Evolutionary conservation across 53 echinoderm and acorn worm species (phyloP).

Genomic region (Astropecten irregularis): DNA sequence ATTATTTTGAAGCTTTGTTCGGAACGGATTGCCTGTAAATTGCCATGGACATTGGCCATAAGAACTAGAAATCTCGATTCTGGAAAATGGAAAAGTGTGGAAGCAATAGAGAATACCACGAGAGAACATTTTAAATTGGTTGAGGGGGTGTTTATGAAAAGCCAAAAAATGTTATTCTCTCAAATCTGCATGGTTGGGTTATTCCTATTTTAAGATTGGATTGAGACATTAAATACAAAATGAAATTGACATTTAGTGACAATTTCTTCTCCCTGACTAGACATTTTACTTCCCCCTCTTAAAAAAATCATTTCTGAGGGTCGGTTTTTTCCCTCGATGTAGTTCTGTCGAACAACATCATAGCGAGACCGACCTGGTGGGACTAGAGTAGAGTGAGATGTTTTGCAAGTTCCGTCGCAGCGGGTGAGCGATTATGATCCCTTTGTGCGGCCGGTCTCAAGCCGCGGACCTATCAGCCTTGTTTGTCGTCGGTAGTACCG

Average conservation of each 20-base stretch:
- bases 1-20: no score
- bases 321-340: neutral
- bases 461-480: neutral
- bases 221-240: neutral
- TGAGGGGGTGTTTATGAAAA: no score
- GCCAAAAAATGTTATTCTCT: no score
- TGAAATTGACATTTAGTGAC: neutral
- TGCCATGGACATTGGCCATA: no score
- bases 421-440: constrained; percentile 4
- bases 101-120: no score
- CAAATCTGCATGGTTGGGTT: neutral
- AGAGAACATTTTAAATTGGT: no score
- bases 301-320: neutral
- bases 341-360: neutral
- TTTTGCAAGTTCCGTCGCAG: constrained; percentile 12
- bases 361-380: neutral
- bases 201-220: neutral
- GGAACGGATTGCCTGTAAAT: no score
- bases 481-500: no score
- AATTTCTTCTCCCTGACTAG: neutral
- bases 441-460: constrained; percentile 12
- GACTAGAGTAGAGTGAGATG: neutral
- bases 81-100: no score
- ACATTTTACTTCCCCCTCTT: neutral
- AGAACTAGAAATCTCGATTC: no score